Percentiles rank a stretch among this genome's conserved stretches.
phyloP scores from a whole-genome alignment of 1,140 invertebrate species.

The Pristionchus pacificus region DNA sequence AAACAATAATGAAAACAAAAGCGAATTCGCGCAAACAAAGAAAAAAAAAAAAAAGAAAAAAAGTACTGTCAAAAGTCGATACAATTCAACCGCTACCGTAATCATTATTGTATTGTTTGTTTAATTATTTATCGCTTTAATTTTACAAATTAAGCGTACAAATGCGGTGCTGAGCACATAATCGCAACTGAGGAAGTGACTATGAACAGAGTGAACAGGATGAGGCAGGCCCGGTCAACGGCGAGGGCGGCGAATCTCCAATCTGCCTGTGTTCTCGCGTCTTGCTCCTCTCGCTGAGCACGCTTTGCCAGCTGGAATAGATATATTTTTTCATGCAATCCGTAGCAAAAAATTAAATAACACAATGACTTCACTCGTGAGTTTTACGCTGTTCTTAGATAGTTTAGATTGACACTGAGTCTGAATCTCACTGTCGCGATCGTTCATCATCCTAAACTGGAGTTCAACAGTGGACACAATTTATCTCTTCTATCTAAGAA shows the following conservation, averaged over 20 bases:
- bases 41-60: neutral
- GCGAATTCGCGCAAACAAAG: neutral
- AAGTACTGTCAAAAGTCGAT: neutral
- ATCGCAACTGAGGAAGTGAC: conserved; percentile 54
- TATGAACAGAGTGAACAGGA: conserved; percentile 58
- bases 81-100: too few species aligned
- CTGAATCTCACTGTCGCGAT: too few species aligned
- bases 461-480: too few species aligned
- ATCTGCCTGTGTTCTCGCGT: conserved; percentile 47
- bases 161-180: conserved; percentile 34
- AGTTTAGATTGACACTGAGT: too few species aligned
- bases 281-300: conserved; percentile 23
- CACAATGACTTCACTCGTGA: too few species aligned
- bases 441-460: too few species aligned
- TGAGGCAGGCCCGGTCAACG: conserved; percentile 59
- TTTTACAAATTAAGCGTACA: conserved; percentile 26
- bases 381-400: too few species aligned
- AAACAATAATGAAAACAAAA: neutral
- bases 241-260: conserved; percentile 62
- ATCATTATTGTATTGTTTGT: conserved; percentile 6
- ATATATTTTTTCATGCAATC: too few species aligned
- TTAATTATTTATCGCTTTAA: conserved; percentile 4
- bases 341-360: too few species aligned
- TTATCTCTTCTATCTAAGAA: too few species aligned
- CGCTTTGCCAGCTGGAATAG: neutral